Base-by-base conservation (phyloP, 2,113 vertebrate species). In the Elephantulus edwardii region DNA sequence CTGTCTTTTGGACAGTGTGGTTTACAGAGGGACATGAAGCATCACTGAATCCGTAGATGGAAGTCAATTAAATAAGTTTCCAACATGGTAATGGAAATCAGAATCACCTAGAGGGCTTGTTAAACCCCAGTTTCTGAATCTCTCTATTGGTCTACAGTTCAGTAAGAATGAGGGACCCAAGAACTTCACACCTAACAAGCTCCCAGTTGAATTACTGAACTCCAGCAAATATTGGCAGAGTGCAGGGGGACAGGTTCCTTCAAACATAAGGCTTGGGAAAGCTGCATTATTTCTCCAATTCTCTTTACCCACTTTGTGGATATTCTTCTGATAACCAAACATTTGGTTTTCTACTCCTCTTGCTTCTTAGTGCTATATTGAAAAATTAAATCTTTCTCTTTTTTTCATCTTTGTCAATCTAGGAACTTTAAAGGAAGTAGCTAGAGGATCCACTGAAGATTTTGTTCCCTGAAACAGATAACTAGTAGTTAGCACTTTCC, bases 371-470 rank as follows among this genome's bases (percentile, higher is more conserved):
- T 64, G 52, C 44, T 92, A 5, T 72, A 6, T 56, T 88, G 22
- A 92, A 68, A 88, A 11, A 24, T 82, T 82, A 52, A 46, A 42
- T 2, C 14, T 4, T 2, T 2, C n/a, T 40, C 22, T 50, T 13
- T 5, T 2, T 2, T 56, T 48, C 83, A 71, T 20, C 40, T 22
- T 2, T 58, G 40, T 83, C 35, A 79, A n/a, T n/a, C 24, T 40
- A 56, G 38, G 13, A 72, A 74, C 35, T 83, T 86, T 70, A 83
- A 78, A 82, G 58, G 30, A 85, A 90, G 58, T 86, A 60, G 42
- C 16, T 13, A 71, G n/a, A 66, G 28, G 4, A 54, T 75, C 6
- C 9, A 10, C 0, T 42, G 40, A 78, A 22, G 50, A 13, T 40
- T 71, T 94, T 93, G 64, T 88, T 81, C 81, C 48, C 38, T 60